Percentiles rank a stretch among this genome's conserved stretches.
Conservation (phyloP, 2,888 invertebrate genomes). For the Cloeon dipterum region DNA sequence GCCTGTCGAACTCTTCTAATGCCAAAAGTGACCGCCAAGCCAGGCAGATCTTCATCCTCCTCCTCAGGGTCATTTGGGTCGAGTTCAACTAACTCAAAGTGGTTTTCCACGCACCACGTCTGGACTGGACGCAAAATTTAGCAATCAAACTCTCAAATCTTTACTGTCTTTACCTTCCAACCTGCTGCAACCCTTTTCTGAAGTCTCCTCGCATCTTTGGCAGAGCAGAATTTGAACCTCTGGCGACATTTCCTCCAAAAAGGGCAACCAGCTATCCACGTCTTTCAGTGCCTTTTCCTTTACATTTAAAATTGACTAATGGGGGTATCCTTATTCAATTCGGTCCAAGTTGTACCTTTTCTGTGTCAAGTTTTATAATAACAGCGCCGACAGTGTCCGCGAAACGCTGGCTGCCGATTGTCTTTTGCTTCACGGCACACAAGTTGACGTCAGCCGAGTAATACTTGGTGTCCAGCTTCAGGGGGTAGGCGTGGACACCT, state of each 20-base stretch:
- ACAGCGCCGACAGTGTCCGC: constrained; percentile 31
- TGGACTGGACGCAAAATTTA: constrained; percentile 20
- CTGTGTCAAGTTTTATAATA: constrained; percentile 34
- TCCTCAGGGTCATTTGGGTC: constrained; percentile 22
- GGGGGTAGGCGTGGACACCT: constrained; percentile 19
- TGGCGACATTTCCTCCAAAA: constrained; percentile 21
- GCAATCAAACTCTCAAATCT: constrained; percentile 5
- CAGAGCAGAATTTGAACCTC: constrained; percentile 34
- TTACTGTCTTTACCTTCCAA: constrained; percentile 11
- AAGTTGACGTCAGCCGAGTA: constrained; percentile 37
- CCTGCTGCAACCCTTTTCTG: constrained; percentile 16
- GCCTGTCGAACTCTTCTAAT: constrained; percentile 42
- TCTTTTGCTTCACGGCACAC: constrained; percentile 24
- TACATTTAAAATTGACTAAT: constrained; percentile 12
- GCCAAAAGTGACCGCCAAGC: constrained; percentile 34
- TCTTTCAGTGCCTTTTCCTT: constrained; percentile 17
- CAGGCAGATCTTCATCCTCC: constrained; percentile 22
- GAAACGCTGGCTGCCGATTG: constrained; percentile 22
- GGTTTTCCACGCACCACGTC: constrained; percentile 40
- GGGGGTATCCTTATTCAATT: not conserved
- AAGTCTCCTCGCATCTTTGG: constrained; percentile 22
- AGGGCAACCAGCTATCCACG: constrained; percentile 22
- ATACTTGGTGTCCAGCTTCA: constrained; percentile 46
- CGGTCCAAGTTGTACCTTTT: constrained; percentile 19
- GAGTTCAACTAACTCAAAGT: constrained; percentile 45